These are phyloP conservation scores for Lindbergichthys nudifrons DNA, from an alignment of 2,797 vertebrate genomes.

Conservation along the genomic window DNA sequence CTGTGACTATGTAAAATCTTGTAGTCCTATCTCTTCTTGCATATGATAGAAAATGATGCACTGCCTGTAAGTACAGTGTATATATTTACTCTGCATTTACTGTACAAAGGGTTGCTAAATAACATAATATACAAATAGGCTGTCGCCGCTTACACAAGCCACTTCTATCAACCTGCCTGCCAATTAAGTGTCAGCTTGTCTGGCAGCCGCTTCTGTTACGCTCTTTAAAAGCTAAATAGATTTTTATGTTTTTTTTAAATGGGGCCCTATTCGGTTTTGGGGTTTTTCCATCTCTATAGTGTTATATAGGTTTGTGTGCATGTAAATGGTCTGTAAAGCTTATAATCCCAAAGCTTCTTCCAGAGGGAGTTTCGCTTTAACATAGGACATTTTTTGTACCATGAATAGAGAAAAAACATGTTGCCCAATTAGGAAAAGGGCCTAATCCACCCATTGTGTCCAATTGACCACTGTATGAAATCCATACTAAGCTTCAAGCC, in stretches of 20 bases:
- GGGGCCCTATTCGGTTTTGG: too few species aligned
- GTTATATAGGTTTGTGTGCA: too few species aligned
- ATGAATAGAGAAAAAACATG: constrained; percentile 23
- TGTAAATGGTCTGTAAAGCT: too few species aligned
- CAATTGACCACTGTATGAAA: constrained; percentile 42
- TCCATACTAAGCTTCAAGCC: constrained; percentile 52
- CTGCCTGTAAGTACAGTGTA: neutral
- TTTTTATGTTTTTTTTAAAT: too few species aligned
- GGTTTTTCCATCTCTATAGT: too few species aligned
- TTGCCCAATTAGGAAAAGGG: neutral
- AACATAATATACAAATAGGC: neutral
- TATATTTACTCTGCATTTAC: neutral
- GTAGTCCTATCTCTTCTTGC: neutral
- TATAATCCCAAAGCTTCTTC: too few species aligned
- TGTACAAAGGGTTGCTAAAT: neutral
- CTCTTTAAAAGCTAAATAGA: neutral
- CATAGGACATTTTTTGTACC: neutral
- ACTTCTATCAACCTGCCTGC: neutral
- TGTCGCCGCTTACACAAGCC: neutral
- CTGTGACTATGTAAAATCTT: neutral
- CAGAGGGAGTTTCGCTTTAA: too few species aligned
- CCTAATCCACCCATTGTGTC: constrained; percentile 27
- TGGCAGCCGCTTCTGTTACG: constrained; percentile 4
- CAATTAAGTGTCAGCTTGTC: neutral
- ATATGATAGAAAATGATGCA: too few species aligned